Evolutionary conservation across 2,797 vertebrate genomes (phyloP).

Genomic region (Eospalax fontanierii): DNA sequence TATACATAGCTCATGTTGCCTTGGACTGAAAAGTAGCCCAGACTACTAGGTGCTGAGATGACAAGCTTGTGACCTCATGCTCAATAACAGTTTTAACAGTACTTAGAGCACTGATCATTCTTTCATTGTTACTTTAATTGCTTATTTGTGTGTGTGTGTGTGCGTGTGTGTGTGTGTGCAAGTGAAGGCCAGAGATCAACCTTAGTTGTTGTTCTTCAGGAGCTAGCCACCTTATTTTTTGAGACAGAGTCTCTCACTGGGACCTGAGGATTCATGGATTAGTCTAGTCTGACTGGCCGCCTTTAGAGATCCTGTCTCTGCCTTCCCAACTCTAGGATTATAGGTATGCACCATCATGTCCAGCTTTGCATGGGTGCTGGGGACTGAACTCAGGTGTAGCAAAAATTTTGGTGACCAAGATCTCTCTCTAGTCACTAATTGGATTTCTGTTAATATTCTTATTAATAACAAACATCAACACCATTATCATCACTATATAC

Average conservation of each 20-base stretch:
- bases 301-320: not conserved
- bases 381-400: not conserved
- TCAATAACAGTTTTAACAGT: not conserved
- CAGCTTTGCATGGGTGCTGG: not conserved
- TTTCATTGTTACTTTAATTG: not conserved
- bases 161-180: not conserved
- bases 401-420: too few relatives aligned
- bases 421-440: not conserved
- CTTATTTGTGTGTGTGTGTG: not conserved
- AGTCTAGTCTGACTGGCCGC: not conserved
- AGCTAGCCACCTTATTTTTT: not conserved
- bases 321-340: too few relatives aligned
- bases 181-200: not conserved
- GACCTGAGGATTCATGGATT: not conserved
- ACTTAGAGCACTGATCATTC: not conserved
- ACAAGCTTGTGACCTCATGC: too few relatives aligned
- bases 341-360: not conserved
- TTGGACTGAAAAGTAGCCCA: not conserved
- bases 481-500: not conserved
- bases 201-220: not conserved
- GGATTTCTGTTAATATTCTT: constrained; percentile 47
- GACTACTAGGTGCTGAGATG: not conserved
- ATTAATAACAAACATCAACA: not conserved
- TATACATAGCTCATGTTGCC: not conserved
- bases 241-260: not conserved